phyloP scores from a whole-genome alignment of 2,797 vertebrate species.

The Phataginus tetradactyla region DNA sequence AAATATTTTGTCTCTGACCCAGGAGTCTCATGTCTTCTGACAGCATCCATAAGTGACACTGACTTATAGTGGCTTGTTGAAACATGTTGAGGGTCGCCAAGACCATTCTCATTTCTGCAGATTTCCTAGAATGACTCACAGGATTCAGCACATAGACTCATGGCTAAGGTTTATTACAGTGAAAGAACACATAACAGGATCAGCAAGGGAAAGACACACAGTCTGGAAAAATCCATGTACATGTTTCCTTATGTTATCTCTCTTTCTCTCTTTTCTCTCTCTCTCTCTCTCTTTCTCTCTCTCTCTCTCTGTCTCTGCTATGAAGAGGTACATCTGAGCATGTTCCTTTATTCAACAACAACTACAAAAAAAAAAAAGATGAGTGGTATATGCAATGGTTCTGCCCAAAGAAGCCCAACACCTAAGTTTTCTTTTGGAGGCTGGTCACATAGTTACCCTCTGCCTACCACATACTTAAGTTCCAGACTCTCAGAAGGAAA shows the following conservation, averaged over 20 bases:
- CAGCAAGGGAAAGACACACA: not conserved
- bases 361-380: not conserved
- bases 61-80: not conserved
- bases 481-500: not conserved
- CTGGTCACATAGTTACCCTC: not conserved
- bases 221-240: not conserved
- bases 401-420: not conserved
- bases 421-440: not conserved
- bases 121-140: not conserved
- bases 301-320: not conserved
- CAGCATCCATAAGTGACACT: not conserved
- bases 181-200: not conserved
- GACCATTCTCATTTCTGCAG: not conserved
- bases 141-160: not conserved
- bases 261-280: not conserved
- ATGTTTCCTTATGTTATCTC: not conserved
- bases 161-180: not conserved
- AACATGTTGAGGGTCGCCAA: not conserved
- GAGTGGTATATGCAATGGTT: not conserved
- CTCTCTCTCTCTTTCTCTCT: too few relatives aligned
- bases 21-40: not conserved
- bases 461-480: not conserved
- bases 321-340: not conserved
- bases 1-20: not conserved
- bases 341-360: not conserved